Conservation (phyloP, 2,888 invertebrate genomes). For the Schizaphis graminum region DNA sequence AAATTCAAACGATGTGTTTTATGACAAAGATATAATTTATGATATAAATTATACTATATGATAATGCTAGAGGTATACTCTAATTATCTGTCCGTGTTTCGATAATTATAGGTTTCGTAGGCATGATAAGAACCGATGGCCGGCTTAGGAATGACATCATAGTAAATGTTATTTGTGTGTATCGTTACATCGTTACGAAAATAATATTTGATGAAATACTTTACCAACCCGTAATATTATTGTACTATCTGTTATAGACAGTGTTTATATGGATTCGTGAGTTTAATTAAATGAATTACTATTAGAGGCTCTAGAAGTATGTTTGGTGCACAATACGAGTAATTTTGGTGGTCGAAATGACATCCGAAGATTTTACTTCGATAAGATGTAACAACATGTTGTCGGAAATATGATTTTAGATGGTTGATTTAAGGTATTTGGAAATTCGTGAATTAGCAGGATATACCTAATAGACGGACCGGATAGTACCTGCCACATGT, state of each 20-base stretch:
- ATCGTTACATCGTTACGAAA: neutral
- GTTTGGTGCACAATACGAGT: neutral
- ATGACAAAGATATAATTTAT: neutral
- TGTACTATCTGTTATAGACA: neutral
- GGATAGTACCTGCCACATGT: neutral
- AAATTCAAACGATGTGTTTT: neutral
- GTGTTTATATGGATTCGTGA: neutral
- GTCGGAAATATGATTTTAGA: neutral
- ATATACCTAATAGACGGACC: neutral
- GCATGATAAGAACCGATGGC: neutral
- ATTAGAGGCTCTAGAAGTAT: neutral
- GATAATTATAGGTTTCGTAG: neutral
- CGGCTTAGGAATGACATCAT: neutral
- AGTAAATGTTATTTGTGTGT: neutral
- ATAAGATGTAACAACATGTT: neutral
- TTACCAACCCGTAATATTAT: too few relatives aligned
- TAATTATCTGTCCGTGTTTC: neutral
- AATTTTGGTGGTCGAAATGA: neutral
- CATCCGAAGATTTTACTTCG: neutral
- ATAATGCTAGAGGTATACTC: neutral
- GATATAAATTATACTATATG: neutral
- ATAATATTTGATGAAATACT: neutral
- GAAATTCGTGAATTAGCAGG: accelerated
- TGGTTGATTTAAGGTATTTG: neutral
- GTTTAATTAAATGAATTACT: neutral